Evolutionary conservation across 2,797 vertebrate genomes (phyloP), one percentile per base, ranked within the genome.

Genomic region (Staurois parvus): DNA sequence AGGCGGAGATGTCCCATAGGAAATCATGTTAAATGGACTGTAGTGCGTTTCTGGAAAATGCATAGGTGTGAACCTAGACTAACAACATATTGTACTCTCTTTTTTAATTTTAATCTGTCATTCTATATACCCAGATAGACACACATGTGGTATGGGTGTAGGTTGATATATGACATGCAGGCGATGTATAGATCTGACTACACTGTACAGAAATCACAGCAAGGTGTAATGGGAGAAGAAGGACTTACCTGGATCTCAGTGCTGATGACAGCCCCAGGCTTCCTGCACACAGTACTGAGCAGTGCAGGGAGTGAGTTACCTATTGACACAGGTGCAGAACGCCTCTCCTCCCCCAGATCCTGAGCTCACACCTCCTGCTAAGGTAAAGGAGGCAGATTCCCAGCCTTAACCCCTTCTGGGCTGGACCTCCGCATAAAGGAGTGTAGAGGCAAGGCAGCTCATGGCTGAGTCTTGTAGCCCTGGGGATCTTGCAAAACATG

Each of bases 291-390:
- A n/a, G n/a, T 69, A 66, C 32, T 66, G 48, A 34, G 4, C 29
- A 72, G 12, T 66, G 48, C 32, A 30, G 48, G 19, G 66, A 85
- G 67, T 74, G 74, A 68, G 85, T 86, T 78, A 86, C 79, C 74
- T 78, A 86, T 86, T 86, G 80, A 83, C 68, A 67, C 80, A 86
- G 80, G 85, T 83, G 76, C 52, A 79, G 67, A 21, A 7, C 32
- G n/a, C 40, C 28, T 64, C 68, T 66, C 69, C 74, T 42, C 79
- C 77, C 52, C 72, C 28, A 52, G 37, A 37, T 6, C 17, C 42
- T 17, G 24, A 56, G 56, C 34, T 76, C 70, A 83, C 85, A 78
- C 85, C 85, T 86, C 80, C 72, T 84, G n/a, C 32, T n/a, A 19
- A 76, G 59, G 73, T 3, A 34, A 52, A 13, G 21, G 19, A 67